Conservation (phyloP, 2,113 vertebrate species). For the Oreochromis spilurus region DNA sequence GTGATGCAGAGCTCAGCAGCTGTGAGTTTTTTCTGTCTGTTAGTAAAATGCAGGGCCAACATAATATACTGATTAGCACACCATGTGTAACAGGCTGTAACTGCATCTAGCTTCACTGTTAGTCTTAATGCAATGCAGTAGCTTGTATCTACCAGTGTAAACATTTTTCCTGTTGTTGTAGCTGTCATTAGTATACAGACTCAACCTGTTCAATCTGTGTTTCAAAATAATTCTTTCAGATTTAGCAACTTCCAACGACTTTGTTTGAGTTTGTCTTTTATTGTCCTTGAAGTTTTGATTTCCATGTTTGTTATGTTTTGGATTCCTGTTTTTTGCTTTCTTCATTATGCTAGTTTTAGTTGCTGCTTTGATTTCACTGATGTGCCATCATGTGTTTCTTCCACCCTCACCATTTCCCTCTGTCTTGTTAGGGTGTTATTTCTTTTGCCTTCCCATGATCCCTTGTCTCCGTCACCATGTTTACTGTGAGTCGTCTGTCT, state of each 20-base stretch:
- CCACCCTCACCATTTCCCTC: background rate
- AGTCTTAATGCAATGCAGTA: background rate
- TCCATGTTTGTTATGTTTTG: background rate
- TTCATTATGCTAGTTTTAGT: background rate
- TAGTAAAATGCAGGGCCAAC: too few species aligned
- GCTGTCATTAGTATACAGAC: background rate
- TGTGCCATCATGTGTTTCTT: background rate
- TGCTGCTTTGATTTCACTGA: background rate
- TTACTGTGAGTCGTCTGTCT: background rate
- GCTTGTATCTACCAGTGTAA: rapidly evolving
- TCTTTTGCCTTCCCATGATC: background rate
- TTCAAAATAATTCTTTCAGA: background rate
- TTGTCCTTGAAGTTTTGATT: background rate
- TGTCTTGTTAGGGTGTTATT: background rate
- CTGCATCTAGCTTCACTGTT: background rate
- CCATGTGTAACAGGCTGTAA: background rate
- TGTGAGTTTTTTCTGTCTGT: background rate
- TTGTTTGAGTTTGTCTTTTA: background rate
- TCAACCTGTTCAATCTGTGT: background rate
- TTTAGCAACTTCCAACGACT: background rate
- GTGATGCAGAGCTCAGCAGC: background rate
- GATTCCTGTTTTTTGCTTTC: rapidly evolving
- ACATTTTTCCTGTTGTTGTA: background rate
- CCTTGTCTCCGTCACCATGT: background rate
- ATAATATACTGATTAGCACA: background rate